Evolutionary conservation across 2,888 invertebrate genomes (phyloP), one percentile per base, ranked within the genome.

Genomic region (Macrosoma leucophasiata): DNA sequence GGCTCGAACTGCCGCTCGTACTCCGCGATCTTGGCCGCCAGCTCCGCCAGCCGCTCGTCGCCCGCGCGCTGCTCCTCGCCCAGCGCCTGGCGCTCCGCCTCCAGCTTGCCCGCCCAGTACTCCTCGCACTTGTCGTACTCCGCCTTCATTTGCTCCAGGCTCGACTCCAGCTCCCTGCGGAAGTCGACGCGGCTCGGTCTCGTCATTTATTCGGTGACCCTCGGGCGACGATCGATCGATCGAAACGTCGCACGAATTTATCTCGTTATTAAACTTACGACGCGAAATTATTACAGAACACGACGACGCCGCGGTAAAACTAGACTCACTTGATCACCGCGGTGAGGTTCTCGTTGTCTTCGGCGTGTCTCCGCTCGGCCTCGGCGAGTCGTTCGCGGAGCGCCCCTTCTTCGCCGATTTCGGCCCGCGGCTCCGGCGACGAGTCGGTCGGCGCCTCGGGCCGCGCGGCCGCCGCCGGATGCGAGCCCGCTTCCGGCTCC

Each of bases 41-140:
- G 75, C 46, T 92, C 92, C 1, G 87, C 84, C 43, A 94, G 88
- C 48, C 93, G 92, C 51, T 92, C 91, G 62, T 91, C 93, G 42
- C 88, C 91, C 26, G 90, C 87, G 48, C 87, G 87, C 68, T 92
- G 92, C 58, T 94, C 93, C 41, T 90, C 89, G 53, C 91, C 91
- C 59, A 89, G 91, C 35, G 90, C 73, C 44, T 88, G 88, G 14
- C 94, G 86, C 68, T 95, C 95, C 41, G 92, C 93, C 27, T 90
- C 89, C 36, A 95, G 75, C 70, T 94, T 94, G 17, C 81, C 79
- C 28, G 89, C 86, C 95, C 95, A 95, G 74, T 95, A 95, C 64
- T 94, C 94, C 65, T 95, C 95, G 65, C 93, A 92, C 40, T 90
- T 89, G 54, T 94, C 94, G 62, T 93, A 94, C 60, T 94, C 95